These are phyloP conservation scores for Scarus forsteni DNA, from an alignment of 2,797 vertebrate species.

Conservation along the genomic window DNA sequence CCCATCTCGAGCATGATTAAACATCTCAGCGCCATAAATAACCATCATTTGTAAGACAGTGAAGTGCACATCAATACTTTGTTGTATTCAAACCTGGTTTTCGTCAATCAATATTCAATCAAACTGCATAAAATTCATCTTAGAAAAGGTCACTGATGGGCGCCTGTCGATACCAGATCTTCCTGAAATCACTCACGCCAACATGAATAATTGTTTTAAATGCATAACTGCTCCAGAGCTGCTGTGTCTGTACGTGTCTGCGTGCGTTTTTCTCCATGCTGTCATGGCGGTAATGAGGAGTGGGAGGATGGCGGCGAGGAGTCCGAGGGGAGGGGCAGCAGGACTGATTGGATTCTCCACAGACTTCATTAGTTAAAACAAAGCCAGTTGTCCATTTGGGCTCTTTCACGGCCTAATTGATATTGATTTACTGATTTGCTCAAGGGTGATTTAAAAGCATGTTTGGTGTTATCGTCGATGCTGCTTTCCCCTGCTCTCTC, in stretches of 20 bases:
- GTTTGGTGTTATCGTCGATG: constrained; percentile 71
- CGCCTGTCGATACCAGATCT: neutral
- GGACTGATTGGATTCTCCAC: constrained; percentile 72
- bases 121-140: constrained; percentile 12
- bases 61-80: neutral
- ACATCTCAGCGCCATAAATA: neutral
- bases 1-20: neutral
- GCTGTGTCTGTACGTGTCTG: constrained; percentile 29
- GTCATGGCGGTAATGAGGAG: constrained; percentile 52
- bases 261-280: constrained; percentile 23
- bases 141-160: constrained; percentile 13
- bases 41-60: neutral
- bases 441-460: constrained; percentile 78
- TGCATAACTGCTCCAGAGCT: neutral
- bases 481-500: constrained; percentile 33
- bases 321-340: neutral
- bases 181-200: constrained; percentile 8
- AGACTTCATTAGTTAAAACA: constrained; percentile 87
- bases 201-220: constrained; percentile 16
- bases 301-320: neutral
- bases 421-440: constrained; percentile 84
- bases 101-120: constrained; percentile 26
- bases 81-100: neutral
- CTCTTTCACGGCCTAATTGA: constrained; percentile 81
- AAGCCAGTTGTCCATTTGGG: constrained; percentile 82